Evolutionary conservation across 1,140 invertebrate genomes (phyloP), one percentile per base, ranked within the genome.

Genomic region (Leptinotarsa defecta): DNA sequence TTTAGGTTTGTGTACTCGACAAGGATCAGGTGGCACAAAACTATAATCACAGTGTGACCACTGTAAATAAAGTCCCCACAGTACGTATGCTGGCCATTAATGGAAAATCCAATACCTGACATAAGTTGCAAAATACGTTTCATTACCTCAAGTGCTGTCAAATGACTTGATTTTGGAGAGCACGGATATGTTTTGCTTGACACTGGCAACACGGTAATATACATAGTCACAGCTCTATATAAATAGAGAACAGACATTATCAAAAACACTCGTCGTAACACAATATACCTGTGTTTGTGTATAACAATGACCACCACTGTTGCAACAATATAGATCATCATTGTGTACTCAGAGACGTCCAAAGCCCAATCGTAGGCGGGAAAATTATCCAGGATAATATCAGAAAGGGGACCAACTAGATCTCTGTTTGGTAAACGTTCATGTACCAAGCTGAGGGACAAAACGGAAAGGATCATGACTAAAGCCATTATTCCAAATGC

Each of bases 1-100:
- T 90, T 90, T 82, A 90, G 92, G 71, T 94, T 94, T 80, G 93
- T 94, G 87, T 96, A 97, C 89, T 97, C 95, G 77, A 90, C 89
- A 78, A 96, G 93, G 76, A 96, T 90, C 74, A 96, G 89, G 86
- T 94, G 95, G 85, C 91, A 91, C 85, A 95, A 89, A 80, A 95
- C 92, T 74, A 96, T 89, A 76, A 96, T 92, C 80, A 95, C 92
- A 1, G 95, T 96, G 87, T 97, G 95, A 24, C 95, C 95, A 81
- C 94, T 95, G 85, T 95, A 97, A 79, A 97, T 96, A 82, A 92
- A 96, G 87, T 96, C 95, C 22, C 92, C 94, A 86, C 94, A 96
- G 86, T 92, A 96, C n/a, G 92, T 94, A 82, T 96, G 94, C 83
- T 95, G 94, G 48, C 95, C 95, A 86, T 96, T 96, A 67, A 96